These are phyloP conservation scores for Erythrocercus mccallii DNA, from an alignment of 2,113 vertebrate genomes.

Conservation along the genomic window DNA sequence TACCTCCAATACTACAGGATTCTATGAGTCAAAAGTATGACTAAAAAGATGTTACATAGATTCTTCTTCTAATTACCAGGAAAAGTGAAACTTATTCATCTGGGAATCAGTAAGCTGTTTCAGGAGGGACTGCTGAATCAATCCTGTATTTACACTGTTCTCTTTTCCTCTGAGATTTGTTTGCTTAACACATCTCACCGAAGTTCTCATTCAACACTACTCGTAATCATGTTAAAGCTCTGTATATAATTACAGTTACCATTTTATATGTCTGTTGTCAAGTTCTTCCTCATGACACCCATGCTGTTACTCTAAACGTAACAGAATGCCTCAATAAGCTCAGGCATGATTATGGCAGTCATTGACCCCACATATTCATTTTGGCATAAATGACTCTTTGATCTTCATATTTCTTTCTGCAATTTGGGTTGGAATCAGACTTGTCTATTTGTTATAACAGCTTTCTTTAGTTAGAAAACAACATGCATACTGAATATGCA, in stretches of 20 bases:
- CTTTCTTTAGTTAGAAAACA: neutral
- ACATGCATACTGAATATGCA: neutral
- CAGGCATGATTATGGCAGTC: neutral
- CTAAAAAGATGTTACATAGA: neutral
- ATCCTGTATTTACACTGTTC: neutral
- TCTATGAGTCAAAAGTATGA: neutral
- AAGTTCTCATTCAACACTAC: neutral
- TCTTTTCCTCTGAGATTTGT: neutral
- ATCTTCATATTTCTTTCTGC: neutral
- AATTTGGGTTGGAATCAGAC: neutral
- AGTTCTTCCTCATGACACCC: neutral
- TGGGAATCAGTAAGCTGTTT: neutral
- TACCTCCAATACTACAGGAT: neutral
- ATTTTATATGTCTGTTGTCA: neutral
- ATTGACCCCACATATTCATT: neutral
- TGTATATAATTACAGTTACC: neutral
- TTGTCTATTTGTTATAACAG: neutral
- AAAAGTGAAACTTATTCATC: neutral
- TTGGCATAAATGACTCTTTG: neutral
- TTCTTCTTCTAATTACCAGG: conserved; percentile 7
- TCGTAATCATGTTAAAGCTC: neutral
- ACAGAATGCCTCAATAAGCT: neutral
- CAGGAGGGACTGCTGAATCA: neutral
- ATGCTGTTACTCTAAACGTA: neutral
- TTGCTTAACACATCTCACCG: neutral